These are phyloP conservation scores for Chymomyza fuscimana DNA, from an alignment of 2,888 invertebrate species.

Conservation along the genomic window DNA sequence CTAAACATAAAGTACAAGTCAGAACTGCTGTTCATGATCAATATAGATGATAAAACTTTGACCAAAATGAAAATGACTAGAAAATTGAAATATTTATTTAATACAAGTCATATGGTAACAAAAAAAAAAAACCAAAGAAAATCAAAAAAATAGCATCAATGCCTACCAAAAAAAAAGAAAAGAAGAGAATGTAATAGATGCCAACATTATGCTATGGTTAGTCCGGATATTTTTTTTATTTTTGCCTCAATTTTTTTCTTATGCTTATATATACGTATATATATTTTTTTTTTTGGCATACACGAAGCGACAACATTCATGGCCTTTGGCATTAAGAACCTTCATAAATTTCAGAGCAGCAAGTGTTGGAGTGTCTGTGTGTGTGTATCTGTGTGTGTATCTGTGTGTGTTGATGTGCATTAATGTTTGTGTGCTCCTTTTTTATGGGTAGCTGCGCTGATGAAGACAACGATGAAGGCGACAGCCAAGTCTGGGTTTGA, in stretches of 20 bases:
- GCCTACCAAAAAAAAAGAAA: background rate
- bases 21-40: background rate
- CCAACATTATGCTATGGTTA: conserved; percentile 35
- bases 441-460: conserved; percentile 5
- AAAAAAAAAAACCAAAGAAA: background rate
- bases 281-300: conserved; percentile 36
- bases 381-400: background rate
- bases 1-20: background rate
- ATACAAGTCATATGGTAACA: background rate
- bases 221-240: conserved; percentile 1
- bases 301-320: conserved; percentile 63
- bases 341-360: conserved; percentile 63
- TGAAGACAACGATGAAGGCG: conserved; percentile 12
- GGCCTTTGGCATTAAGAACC: conserved; percentile 67
- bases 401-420: background rate
- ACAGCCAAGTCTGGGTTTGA: conserved; percentile 58
- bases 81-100: conserved; percentile 8
- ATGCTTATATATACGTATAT: background rate
- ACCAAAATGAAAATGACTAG: conserved; percentile 2
- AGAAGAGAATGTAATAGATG: conserved; percentile 16
- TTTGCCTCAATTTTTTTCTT: background rate
- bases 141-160: background rate
- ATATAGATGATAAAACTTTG: background rate
- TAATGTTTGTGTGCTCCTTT: background rate
- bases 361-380: background rate